A percentile compares a stretch with the other conserved stretches of the same genome.
phyloP scores from a whole-genome alignment of 2,113 vertebrate genomes.

The Phyllostomus hastatus region DNA sequence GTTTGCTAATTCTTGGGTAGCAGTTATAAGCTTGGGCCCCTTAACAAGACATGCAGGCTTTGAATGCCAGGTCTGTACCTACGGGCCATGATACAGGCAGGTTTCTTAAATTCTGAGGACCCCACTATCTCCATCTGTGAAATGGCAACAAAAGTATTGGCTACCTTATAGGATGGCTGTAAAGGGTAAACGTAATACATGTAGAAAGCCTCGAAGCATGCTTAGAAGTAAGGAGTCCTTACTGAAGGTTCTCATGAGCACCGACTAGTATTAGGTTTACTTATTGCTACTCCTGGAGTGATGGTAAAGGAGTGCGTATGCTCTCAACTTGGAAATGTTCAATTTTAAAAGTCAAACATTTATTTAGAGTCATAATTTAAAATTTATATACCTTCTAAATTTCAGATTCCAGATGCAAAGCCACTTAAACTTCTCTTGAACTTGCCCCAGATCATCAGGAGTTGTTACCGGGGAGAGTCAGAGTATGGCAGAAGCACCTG shows the following conservation, averaged over 20 bases:
- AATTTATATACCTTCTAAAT: background rate
- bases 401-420: background rate
- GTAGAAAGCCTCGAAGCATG: background rate
- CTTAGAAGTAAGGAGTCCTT: too few relatives aligned
- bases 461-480: background rate
- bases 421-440: background rate
- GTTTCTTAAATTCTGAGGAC: background rate
- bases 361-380: background rate
- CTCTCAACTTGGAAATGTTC: background rate
- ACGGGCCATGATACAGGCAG: accelerated
- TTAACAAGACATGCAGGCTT: background rate
- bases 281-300: background rate
- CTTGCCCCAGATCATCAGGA: background rate
- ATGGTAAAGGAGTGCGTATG: background rate
- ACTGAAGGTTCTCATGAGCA: background rate
- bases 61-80: background rate
- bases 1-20: background rate
- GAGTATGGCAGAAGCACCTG: too few relatives aligned
- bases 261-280: background rate
- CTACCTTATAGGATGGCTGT: background rate
- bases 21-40: background rate
- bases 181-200: background rate
- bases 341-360: background rate
- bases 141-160: background rate
- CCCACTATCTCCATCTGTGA: background rate